A percentile compares a stretch with the other conserved stretches of the same genome.
Evolutionary conservation across 1,140 invertebrate genomes (phyloP).

Genomic region (Sarcophaga bullata): DNA sequence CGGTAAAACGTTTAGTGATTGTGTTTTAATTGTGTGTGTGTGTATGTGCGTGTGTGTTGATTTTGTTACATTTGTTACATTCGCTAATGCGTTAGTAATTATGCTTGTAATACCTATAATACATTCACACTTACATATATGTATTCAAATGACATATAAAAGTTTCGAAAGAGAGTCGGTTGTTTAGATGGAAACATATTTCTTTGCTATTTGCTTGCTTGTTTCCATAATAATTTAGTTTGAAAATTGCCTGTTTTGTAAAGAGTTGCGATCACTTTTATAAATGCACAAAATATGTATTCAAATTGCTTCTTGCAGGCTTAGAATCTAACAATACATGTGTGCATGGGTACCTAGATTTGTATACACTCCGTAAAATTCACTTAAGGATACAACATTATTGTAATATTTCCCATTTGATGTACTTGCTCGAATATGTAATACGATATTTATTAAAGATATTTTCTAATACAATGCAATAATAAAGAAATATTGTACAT

Average conservation of each 20-base stretch:
- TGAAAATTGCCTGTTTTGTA: background rate
- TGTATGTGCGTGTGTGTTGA: background rate
- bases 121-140: slow-evolving; percentile 11
- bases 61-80: background rate
- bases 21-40: background rate
- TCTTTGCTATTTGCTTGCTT: background rate
- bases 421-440: too few relatives aligned
- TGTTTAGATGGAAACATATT: background rate
- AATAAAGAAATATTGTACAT: too few relatives aligned
- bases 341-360: background rate
- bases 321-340: background rate
- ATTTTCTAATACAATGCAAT: too few relatives aligned
- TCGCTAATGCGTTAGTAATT: slow-evolving; percentile 62
- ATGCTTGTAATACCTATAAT: slow-evolving; percentile 60
- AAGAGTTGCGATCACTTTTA: slow-evolving; percentile 30
- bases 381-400: too few relatives aligned
- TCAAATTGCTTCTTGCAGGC: background rate
- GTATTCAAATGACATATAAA: too few relatives aligned
- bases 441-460: too few relatives aligned
- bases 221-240: background rate
- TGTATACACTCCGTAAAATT: too few relatives aligned
- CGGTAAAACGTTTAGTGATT: too few relatives aligned
- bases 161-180: background rate
- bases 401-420: too few relatives aligned
- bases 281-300: slow-evolving; percentile 22